These are phyloP conservation scores for Cyphomyrus plagiostoma DNA, from an alignment of 2,113 vertebrate species.

Conservation along the genomic window DNA sequence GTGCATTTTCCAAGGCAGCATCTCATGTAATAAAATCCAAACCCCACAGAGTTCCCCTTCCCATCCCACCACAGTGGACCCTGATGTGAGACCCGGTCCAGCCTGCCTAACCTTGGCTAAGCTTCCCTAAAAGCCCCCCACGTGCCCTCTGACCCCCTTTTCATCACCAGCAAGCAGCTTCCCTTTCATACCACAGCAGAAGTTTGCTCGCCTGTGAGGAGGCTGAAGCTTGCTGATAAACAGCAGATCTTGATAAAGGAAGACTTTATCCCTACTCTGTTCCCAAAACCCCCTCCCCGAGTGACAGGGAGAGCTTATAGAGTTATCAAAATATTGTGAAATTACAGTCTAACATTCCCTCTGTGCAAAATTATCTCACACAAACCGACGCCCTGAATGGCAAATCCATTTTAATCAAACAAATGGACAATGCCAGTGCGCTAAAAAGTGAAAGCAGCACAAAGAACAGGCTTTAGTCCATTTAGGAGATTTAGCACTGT, in stretches of 20 bases:
- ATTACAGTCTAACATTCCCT: background rate
- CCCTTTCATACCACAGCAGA: background rate
- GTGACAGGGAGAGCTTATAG: background rate
- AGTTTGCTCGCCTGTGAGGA: background rate
- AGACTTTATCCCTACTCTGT: background rate
- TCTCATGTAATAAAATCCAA: background rate
- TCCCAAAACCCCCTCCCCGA: background rate
- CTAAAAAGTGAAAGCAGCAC: background rate
- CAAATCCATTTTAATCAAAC: slow-evolving; percentile 9
- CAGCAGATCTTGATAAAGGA: background rate
- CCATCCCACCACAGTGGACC: background rate
- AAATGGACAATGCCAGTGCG: background rate
- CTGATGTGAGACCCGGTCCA: background rate
- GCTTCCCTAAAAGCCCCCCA: background rate
- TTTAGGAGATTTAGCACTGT: background rate
- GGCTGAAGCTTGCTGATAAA: background rate
- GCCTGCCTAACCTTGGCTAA: background rate
- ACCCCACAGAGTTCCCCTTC: background rate
- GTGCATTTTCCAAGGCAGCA: background rate
- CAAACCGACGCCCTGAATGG: background rate
- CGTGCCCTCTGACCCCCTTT: background rate
- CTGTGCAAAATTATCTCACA: background rate
- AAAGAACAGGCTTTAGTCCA: background rate
- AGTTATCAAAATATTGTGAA: background rate
- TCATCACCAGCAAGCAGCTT: background rate